Evolutionary conservation across 2,113 vertebrate genomes (phyloP).

Genomic region (Malurus cyaneus): DNA sequence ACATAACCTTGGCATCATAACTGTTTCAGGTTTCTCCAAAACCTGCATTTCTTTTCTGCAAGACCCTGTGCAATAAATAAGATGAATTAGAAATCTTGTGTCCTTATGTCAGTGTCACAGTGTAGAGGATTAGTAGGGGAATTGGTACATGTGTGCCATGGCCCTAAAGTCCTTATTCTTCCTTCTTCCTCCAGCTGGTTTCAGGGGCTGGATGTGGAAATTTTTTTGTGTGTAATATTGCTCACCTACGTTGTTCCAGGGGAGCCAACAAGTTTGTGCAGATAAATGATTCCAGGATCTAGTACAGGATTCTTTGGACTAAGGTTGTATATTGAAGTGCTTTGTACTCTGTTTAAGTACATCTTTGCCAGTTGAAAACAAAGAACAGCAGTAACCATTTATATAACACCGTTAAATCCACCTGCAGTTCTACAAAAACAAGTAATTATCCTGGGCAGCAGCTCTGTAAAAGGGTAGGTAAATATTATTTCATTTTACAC

Average conservation of each 20-base stretch:
- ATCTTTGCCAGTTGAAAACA: neutral
- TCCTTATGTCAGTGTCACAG: neutral
- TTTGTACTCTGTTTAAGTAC: neutral
- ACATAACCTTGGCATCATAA: neutral
- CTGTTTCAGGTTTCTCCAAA: neutral
- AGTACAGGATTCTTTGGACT: neutral
- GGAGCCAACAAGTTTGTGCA: neutral
- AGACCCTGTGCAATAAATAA: neutral
- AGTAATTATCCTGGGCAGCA: neutral
- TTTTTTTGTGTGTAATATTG: neutral
- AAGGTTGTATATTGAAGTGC: neutral
- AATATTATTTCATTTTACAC: neutral
- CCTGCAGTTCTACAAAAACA: neutral
- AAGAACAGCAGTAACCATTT: neutral
- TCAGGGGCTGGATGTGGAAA: neutral
- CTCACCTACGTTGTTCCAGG: neutral
- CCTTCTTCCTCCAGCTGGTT: neutral
- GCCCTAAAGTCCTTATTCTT: neutral
- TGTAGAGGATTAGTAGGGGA: neutral
- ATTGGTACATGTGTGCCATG: neutral
- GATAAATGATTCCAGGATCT: neutral
- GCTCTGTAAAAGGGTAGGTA: conserved; percentile 11
- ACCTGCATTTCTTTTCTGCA: neutral
- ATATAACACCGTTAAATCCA: conserved; percentile 1
- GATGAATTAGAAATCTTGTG: neutral